Evolutionary conservation across 2,888 invertebrate species (phyloP).

Genomic region (Caenorhabditis uteleia): DNA sequence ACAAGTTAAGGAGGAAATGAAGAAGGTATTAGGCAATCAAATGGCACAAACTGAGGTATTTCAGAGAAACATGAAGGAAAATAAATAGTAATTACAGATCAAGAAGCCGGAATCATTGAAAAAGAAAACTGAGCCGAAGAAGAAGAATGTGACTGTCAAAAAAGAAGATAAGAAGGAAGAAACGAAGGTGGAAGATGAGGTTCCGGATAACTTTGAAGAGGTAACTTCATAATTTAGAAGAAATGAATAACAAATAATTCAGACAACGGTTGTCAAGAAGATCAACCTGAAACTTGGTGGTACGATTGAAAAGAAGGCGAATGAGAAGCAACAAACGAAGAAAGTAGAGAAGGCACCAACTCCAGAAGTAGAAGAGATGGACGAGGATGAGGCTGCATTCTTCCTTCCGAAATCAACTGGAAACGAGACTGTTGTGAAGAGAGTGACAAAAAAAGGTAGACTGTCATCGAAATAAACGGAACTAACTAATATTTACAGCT

Average conservation of each 20-base stretch:
- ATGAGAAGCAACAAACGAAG: not conserved
- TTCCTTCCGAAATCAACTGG: slow-evolving; percentile 18
- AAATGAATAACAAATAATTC: not conserved
- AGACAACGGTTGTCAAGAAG: slow-evolving; percentile 25
- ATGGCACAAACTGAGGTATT: no score
- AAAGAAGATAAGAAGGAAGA: not conserved
- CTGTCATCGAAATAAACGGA: not conserved
- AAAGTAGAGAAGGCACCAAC: not conserved
- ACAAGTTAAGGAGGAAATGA: slow-evolving; percentile 1
- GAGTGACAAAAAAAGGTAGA: not conserved
- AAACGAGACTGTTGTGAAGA: slow-evolving; percentile 4
- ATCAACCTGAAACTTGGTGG: slow-evolving; percentile 28
- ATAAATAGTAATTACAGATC: no score
- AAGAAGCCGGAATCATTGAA: not conserved
- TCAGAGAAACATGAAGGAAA: not conserved
- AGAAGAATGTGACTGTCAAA: slow-evolving; percentile 10
- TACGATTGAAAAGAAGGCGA: slow-evolving; percentile 9
- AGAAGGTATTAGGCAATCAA: not conserved
- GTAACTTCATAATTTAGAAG: no score
- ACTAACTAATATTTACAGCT: no score
- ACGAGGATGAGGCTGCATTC: slow-evolving; percentile 19
- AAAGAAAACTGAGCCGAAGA: slow-evolving; percentile 8
- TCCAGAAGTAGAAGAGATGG: slow-evolving; percentile 9
- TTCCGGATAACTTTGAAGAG: not conserved
- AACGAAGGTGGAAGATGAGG: slow-evolving; percentile 2